Conservation (phyloP, 1,140 invertebrate genomes). For the Drosophila baimaii region DNA sequence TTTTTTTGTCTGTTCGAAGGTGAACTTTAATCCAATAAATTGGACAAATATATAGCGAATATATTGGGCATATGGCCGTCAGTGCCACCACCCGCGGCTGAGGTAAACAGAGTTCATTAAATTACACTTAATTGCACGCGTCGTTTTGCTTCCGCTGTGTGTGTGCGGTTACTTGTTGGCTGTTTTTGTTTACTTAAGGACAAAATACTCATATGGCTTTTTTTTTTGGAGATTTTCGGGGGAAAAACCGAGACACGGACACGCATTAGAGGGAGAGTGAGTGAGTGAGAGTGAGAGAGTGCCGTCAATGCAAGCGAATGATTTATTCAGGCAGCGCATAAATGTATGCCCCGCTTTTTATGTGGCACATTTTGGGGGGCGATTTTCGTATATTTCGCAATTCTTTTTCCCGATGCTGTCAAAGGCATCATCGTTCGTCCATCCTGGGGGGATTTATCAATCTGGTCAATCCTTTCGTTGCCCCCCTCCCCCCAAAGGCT, state of each 20-base stretch:
- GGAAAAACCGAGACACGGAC: background rate
- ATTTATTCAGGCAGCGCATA: slow-evolving; percentile 57
- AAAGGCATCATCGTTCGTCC: slow-evolving; percentile 16
- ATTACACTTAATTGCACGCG: slow-evolving; percentile 36
- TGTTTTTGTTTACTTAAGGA: slow-evolving; percentile 7
- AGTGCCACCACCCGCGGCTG: slow-evolving; percentile 1
- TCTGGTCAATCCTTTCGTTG: slow-evolving; percentile 34
- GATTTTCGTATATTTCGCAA: slow-evolving; percentile 6
- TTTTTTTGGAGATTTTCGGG: background rate
- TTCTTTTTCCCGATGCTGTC: slow-evolving; percentile 14
- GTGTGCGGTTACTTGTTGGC: background rate
- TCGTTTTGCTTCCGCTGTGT: slow-evolving; percentile 19
- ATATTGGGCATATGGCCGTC: slow-evolving; percentile 22
- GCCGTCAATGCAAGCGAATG: slow-evolving; percentile 33
- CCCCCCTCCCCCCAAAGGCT: background rate
- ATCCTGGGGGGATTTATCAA: slow-evolving; percentile 31
- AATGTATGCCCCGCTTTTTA: slow-evolving; percentile 24
- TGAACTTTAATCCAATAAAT: slow-evolving; percentile 13
- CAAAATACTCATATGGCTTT: background rate
- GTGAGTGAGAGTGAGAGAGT: background rate
- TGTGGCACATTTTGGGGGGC: slow-evolving; percentile 1
- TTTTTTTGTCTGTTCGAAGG: background rate
- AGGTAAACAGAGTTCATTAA: slow-evolving; percentile 48
- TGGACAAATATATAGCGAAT: background rate
- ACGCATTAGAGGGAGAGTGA: background rate